Base-by-base conservation (phyloP, 2,113 vertebrate species). In the Gallinago undulata region DNA sequence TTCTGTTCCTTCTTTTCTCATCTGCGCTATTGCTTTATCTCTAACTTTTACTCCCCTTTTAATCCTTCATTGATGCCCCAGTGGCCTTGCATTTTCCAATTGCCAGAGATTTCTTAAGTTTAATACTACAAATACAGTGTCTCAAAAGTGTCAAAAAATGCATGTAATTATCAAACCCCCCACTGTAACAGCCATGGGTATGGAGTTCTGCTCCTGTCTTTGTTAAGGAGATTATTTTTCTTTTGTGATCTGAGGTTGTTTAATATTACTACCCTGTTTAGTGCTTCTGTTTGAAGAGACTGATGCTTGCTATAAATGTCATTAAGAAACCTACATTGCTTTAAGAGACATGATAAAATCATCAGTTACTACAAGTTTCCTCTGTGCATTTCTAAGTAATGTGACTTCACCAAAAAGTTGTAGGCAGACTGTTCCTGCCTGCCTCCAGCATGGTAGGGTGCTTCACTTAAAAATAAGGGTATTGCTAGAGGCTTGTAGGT, bases 1-100 rank as follows among this genome's bases (percentile, higher is more conserved):
- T 96, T 89, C 19, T 70, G 39, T 93, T 90, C 73, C 89, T 95
- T 55, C 37, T 90, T 92, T 83, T 81, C 23, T 84, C 18, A 62
- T 82, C 45, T 76, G 21, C 6, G 3, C 9, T 91, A 2, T 56
- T 82, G 53, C 53, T 87, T 78, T 94, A 79, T 86, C 35, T 93
- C 35, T 90, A 53, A 70, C 70, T 94, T 51, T 90, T 86, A 56
- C 19, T 88, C 55, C 17, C 19, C 2, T 72, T 76, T 51, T 84
- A 33, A 33, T 77, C 8, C 25, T 48, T 74, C 64, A 78, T 51
- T 74, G 51, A n/a, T 81, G 43, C 43, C 39, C 24, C 84, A 28
- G 24, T 75, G 23, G 25, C 41, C 39, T 94, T 77, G 30, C 13
- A 5, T 87, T 92, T 77, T 74, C 78, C 51, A n/a, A 3, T 50